These are phyloP conservation scores for Columba janthina DNA, from an alignment of 2,113 vertebrate genomes.

Conservation along the genomic window DNA sequence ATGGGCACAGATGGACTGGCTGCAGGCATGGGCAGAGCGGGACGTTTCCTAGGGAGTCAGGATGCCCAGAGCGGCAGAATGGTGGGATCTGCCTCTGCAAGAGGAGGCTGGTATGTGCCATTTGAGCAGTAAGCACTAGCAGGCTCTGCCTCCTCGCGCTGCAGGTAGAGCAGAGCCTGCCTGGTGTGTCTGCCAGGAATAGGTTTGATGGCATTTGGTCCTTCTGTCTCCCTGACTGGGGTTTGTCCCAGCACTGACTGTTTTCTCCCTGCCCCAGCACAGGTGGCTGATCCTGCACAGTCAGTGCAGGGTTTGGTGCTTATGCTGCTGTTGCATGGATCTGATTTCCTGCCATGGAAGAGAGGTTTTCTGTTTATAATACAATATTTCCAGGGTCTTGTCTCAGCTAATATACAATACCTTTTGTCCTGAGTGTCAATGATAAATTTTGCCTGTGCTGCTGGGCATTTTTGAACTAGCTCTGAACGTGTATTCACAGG, in stretches of 20 bases:
- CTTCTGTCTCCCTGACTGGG: not conserved
- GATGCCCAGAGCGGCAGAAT: not conserved
- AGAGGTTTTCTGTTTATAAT: not conserved
- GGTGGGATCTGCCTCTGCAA: not conserved
- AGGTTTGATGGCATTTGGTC: not conserved
- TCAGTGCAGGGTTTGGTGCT: not conserved
- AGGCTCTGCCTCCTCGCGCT: not conserved
- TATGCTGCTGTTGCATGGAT: fast-evolving
- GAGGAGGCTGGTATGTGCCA: not conserved
- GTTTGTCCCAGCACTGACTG: not conserved
- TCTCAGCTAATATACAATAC: not conserved
- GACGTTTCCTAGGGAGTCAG: not conserved
- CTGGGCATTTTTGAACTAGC: not conserved
- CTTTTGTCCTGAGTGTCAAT: not conserved
- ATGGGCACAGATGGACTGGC: fast-evolving
- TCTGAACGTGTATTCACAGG: not conserved
- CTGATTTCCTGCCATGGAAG: not conserved
- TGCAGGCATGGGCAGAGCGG: not conserved
- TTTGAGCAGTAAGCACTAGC: not conserved
- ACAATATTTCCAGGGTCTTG: not conserved
- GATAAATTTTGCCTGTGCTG: not conserved
- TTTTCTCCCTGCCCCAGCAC: not conserved
- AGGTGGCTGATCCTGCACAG: not conserved
- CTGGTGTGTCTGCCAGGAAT: not conserved
- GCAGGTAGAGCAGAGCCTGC: not conserved